These are phyloP conservation scores for Brevimyrus niger DNA, from an alignment of 2,113 vertebrate species.

Conservation along the genomic window DNA sequence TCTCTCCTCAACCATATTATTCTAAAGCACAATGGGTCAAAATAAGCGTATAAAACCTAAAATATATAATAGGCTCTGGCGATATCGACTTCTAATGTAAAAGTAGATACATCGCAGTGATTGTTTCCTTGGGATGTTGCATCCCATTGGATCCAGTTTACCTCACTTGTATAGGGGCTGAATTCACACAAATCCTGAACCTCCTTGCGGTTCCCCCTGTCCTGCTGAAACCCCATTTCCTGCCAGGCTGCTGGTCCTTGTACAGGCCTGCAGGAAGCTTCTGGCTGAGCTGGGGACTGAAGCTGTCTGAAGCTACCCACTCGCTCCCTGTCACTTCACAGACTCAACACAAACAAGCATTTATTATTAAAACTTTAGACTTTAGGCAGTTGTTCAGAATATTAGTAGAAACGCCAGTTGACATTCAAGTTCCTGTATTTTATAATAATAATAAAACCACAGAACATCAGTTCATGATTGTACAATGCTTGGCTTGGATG, in stretches of 20 bases:
- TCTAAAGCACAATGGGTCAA: background rate
- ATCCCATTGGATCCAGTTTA: background rate
- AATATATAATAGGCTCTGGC: background rate
- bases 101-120: background rate
- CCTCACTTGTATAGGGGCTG: background rate
- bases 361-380: background rate
- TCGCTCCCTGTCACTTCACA: background rate
- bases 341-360: background rate
- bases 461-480: background rate
- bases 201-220: background rate
- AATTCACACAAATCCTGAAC: background rate
- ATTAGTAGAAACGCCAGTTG: background rate
- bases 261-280: background rate
- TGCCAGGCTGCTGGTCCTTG: background rate
- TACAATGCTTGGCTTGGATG: background rate
- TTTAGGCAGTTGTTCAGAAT: background rate
- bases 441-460: background rate
- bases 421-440: background rate
- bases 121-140: background rate
- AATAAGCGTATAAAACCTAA: background rate
- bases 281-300: background rate
- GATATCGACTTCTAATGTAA: background rate
- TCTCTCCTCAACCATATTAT: background rate
- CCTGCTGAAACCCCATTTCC: background rate
- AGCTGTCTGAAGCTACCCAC: background rate